These are phyloP conservation scores for Listronotus bonariensis DNA, from an alignment of 1,140 invertebrate genomes.

Conservation along the genomic window DNA sequence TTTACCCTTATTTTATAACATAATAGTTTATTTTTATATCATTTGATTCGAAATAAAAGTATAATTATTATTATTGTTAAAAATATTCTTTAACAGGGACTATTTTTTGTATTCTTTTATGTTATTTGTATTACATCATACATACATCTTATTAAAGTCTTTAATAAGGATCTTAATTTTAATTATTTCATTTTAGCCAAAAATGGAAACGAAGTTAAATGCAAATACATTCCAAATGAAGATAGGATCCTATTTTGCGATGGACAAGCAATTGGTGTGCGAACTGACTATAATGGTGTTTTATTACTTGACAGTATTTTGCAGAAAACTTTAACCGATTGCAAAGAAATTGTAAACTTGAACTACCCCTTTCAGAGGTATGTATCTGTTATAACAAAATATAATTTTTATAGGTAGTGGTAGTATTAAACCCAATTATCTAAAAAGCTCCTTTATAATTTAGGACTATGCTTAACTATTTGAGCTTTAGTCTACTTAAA, in stretches of 20 bases:
- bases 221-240: constrained; percentile 76
- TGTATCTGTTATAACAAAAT: constrained; percentile 2
- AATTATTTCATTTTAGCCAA: constrained; percentile 55
- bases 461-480: too few relatives aligned
- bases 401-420: too few relatives aligned
- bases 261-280: constrained; percentile 75
- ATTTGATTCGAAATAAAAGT: too few relatives aligned
- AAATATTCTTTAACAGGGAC: too few relatives aligned
- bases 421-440: too few relatives aligned
- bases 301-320: constrained; percentile 84
- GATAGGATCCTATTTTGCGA: constrained; percentile 82
- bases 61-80: too few relatives aligned
- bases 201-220: constrained; percentile 62
- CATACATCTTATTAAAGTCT: too few relatives aligned
- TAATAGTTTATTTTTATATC: too few relatives aligned
- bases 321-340: constrained; percentile 72
- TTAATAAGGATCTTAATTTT: background rate
- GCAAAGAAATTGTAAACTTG: constrained; percentile 79
- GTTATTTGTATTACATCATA: too few relatives aligned
- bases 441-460: too few relatives aligned
- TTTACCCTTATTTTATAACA: too few relatives aligned
- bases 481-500: too few relatives aligned
- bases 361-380: constrained; percentile 85
- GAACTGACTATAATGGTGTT: constrained; percentile 87
- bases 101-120: background rate